These are phyloP conservation scores for Drymonia ruficornis DNA, from an alignment of 2,888 invertebrate genomes.

Conservation along the genomic window DNA sequence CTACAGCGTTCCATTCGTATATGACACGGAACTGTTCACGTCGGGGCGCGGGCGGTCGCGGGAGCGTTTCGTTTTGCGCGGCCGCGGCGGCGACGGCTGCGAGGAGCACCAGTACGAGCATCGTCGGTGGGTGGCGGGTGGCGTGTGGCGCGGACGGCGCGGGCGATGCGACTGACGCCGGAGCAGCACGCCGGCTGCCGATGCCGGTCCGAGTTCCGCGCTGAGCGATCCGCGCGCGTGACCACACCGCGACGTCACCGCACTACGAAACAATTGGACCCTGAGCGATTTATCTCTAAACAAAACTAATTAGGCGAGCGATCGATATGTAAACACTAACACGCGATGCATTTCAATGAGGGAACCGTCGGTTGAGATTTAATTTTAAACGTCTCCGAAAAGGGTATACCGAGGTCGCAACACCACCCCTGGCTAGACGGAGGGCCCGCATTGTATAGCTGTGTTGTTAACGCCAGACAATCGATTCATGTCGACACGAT, in stretches of 20 bases:
- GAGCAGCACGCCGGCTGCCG: constrained; percentile 44
- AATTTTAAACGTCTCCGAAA: constrained; percentile 23
- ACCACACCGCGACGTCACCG: constrained; percentile 52
- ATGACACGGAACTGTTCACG: constrained; percentile 87
- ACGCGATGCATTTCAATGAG: constrained; percentile 26
- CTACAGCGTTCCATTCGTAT: constrained; percentile 89
- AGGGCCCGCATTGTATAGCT: constrained; percentile 54
- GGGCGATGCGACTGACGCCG: constrained; percentile 66
- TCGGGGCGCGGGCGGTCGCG: constrained; percentile 59
- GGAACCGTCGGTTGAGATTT: constrained; percentile 8
- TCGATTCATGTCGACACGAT: constrained; percentile 36
- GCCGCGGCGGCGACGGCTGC: constrained; percentile 68
- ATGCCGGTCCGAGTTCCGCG: constrained; percentile 28
- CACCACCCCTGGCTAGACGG: constrained; percentile 70
- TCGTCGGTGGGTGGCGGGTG: constrained; percentile 46
- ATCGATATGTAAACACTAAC: constrained; percentile 36
- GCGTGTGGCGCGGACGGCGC: constrained; percentile 71
- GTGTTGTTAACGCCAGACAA: constrained; percentile 47
- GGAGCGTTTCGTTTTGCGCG: constrained; percentile 65
- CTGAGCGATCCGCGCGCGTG: constrained; percentile 52
- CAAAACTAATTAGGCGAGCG: constrained; percentile 34
- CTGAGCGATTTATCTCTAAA: constrained; percentile 41
- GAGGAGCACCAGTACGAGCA: constrained; percentile 62
- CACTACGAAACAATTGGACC: constrained; percentile 52
- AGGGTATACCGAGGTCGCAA: constrained; percentile 65